Evolutionary conservation across 1,140 invertebrate species (phyloP).

Genomic region (Dendrolimus punctatus): DNA sequence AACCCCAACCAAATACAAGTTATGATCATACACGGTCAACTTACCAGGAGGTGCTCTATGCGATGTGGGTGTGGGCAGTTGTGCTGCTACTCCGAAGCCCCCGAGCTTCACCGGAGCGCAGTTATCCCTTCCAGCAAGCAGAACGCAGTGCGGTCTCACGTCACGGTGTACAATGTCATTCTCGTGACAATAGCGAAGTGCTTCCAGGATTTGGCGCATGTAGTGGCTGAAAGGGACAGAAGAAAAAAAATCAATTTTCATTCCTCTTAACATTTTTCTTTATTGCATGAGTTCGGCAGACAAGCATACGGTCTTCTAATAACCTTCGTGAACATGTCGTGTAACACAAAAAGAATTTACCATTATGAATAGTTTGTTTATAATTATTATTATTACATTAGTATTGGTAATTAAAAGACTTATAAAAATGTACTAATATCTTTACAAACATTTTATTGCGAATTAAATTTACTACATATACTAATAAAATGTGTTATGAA

Average conservation of each 20-base stretch:
- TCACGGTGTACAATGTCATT: conserved; percentile 98
- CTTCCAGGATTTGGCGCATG: conserved; percentile 97
- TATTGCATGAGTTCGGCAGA: no score
- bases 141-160: conserved; percentile 95
- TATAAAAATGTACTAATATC: no score
- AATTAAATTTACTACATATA: no score
- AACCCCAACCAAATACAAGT: neutral
- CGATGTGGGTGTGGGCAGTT: conserved; percentile 84
- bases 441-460: no score
- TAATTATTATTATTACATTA: no score
- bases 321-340: no score
- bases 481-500: no score
- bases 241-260: neutral
- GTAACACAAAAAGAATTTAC: no score
- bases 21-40: neutral
- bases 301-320: no score
- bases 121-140: conserved; percentile 96
- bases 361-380: no score
- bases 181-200: conserved; percentile 96
- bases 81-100: conserved; percentile 97
- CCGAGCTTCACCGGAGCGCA: conserved; percentile 98
- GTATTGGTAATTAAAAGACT: no score
- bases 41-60: conserved; percentile 81
- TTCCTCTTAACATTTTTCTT: no score
- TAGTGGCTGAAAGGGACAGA: conserved; percentile 86